phyloP scores from a whole-genome alignment of 2,888 invertebrate genomes.

The Shargacucullia verbasci region DNA sequence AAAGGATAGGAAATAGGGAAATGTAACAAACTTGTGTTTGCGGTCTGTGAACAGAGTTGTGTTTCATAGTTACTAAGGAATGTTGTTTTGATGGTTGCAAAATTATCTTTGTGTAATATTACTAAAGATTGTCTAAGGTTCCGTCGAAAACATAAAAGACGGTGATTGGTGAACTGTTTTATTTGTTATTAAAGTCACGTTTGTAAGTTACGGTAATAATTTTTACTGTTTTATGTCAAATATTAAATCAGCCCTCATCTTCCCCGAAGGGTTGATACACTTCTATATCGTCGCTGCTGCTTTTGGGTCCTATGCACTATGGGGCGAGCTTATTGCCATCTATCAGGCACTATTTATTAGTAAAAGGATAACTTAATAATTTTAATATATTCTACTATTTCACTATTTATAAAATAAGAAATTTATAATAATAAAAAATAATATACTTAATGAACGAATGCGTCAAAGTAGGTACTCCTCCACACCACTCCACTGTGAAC shows the following conservation, averaged over 20 bases:
- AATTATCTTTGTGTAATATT: conserved; percentile 38
- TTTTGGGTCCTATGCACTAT: no score
- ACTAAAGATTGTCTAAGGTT: conserved; percentile 30
- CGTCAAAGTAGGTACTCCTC: no score
- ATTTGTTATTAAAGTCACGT: conserved; percentile 33
- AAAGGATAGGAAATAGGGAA: conserved; percentile 44
- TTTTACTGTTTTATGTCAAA: conserved; percentile 7
- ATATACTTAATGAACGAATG: no score
- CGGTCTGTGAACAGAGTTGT: conserved; percentile 1
- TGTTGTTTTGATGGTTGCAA: conserved; percentile 25
- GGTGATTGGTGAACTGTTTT: conserved; percentile 40
- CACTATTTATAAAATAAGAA: no score
- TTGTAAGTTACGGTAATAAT: conserved; percentile 2
- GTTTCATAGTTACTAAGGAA: fast-evolving
- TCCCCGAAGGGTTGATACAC: no score
- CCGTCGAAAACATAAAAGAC: conserved; percentile 48
- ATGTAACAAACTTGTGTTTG: conserved; percentile 53
- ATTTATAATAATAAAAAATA: no score
- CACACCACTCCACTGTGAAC: no score
- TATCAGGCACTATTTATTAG: no score
- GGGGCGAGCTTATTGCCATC: no score
- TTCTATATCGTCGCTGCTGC: no score
- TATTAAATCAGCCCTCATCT: neutral
- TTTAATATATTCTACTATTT: no score
- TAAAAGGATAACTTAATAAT: no score